Conservation (phyloP, 2,113 vertebrate species). For the Hippoglossus stenolepis region DNA sequence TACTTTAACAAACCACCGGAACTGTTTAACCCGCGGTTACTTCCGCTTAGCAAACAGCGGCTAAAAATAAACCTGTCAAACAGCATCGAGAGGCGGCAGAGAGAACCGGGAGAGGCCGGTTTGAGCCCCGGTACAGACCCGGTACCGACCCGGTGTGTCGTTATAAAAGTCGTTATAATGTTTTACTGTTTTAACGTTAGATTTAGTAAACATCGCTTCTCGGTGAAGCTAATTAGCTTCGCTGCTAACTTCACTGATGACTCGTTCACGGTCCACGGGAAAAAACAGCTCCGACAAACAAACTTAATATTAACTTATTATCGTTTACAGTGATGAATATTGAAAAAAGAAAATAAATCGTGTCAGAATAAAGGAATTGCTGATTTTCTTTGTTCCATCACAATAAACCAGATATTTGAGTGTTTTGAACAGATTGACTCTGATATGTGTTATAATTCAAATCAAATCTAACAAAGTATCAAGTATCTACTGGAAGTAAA, state of each 20-base stretch:
- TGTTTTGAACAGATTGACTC: too few species aligned
- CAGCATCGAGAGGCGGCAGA: neutral
- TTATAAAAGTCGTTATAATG: neutral
- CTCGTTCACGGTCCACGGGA: neutral
- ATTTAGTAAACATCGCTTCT: neutral
- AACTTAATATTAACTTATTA: too few species aligned
- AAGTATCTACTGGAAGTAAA: too few species aligned
- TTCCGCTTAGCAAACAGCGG: conserved; percentile 6
- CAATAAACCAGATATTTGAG: too few species aligned
- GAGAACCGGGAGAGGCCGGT: neutral
- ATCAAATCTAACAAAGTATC: too few species aligned
- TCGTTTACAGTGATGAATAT: too few species aligned
- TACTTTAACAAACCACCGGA: neutral
- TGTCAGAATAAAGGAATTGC: too few species aligned
- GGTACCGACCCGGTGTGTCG: neutral
- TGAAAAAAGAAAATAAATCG: too few species aligned
- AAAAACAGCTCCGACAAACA: neutral
- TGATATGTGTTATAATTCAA: too few species aligned
- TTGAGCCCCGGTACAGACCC: neutral
- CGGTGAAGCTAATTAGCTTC: conserved; percentile 11
- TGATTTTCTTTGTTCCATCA: too few species aligned
- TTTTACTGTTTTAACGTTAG: too few species aligned
- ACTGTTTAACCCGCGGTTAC: neutral
- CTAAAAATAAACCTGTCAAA: neutral
- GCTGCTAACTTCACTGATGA: neutral